Percentiles rank a stretch among this genome's conserved stretches.
phyloP scores from a whole-genome alignment of 1,140 invertebrate genomes.

The Oreohelix idahoensis region DNA sequence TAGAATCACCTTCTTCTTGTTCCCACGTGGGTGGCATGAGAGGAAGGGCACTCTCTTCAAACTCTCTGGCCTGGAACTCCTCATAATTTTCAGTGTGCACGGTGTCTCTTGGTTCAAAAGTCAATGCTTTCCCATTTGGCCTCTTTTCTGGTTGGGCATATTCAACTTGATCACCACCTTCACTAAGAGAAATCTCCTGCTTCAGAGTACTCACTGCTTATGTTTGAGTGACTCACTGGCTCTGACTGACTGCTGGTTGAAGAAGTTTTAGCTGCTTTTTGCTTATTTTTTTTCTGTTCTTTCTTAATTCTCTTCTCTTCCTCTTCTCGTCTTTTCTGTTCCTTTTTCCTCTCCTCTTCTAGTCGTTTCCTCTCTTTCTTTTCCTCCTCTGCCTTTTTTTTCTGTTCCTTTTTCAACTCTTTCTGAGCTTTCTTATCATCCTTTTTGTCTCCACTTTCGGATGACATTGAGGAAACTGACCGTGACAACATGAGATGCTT shows the following conservation, averaged over 20 bases:
- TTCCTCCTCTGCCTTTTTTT: background rate
- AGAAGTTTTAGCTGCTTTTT: background rate
- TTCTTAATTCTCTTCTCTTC: background rate
- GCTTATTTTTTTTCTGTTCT: constrained; percentile 8
- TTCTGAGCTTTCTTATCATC: background rate
- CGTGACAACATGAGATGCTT: background rate
- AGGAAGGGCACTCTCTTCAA: background rate
- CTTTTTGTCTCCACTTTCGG: background rate
- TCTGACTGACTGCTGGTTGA: background rate
- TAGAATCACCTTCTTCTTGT: background rate
- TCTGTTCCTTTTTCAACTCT: background rate
- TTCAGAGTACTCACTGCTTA: background rate
- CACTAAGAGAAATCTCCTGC: background rate
- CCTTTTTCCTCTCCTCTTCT: background rate
- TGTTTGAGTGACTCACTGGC: background rate
- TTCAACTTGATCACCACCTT: background rate
- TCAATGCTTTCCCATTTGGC: background rate
- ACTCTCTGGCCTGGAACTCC: background rate
- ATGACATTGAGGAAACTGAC: background rate
- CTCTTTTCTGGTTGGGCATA: constrained; percentile 3
- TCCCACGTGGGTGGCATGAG: background rate
- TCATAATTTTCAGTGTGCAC: constrained; percentile 11
- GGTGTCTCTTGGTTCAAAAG: background rate
- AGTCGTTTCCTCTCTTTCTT: constrained; percentile 10
- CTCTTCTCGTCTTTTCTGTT: constrained; percentile 15